Evolutionary conservation across 2,888 invertebrate genomes (phyloP), one percentile per base, ranked within the genome.

Genomic region (Bombylius discolor): DNA sequence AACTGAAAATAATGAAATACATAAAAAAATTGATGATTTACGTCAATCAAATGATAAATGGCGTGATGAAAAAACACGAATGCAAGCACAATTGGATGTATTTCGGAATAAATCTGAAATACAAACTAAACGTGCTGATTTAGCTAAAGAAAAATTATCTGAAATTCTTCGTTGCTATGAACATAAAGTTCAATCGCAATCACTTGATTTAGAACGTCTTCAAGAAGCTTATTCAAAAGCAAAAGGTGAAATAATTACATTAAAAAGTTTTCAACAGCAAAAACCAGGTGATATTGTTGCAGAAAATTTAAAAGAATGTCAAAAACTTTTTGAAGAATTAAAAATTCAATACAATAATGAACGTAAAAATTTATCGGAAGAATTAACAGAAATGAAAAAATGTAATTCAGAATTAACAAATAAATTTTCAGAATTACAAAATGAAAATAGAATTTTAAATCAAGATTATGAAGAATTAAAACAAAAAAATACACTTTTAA

Each of bases 161-260:
- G 86, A 88, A 64, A 81, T 87, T 14, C 81, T 86, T 66, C 81
- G 82, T 50, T 75, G 82, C 61, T 89, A 87, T 68, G 87, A 87
- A 64, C 81, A 82, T 65, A 87, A 87, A 72, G 80, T 84, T 77
- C 71, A 77, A 74, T 64, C 68, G 3, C 62, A 72, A 11, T 58
- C 68, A 4, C 62, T 74, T 47, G 74, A 74, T 53, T 64, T 72
- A 62, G 72, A 73, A 52, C 70, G 73, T 14, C 51, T 74, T 8
- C 74, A 73, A 59, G 67, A 68, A 34, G 73, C 73, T 0, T 74
- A 70, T 47, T 63, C 67, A 0, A 68, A 74, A 34, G 68, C 72
- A 51, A 74, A 73, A 55, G 60, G 67, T 1, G 74, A 74, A 58
- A 57, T 74, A 48, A 62, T 68, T 0, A 62, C 67, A 0, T 47